A percentile compares a stretch with the other conserved stretches of the same genome.
These are phyloP conservation scores for Phrynocephalus forsythii DNA, from an alignment of 2,797 vertebrate species.

Conservation along the genomic window DNA sequence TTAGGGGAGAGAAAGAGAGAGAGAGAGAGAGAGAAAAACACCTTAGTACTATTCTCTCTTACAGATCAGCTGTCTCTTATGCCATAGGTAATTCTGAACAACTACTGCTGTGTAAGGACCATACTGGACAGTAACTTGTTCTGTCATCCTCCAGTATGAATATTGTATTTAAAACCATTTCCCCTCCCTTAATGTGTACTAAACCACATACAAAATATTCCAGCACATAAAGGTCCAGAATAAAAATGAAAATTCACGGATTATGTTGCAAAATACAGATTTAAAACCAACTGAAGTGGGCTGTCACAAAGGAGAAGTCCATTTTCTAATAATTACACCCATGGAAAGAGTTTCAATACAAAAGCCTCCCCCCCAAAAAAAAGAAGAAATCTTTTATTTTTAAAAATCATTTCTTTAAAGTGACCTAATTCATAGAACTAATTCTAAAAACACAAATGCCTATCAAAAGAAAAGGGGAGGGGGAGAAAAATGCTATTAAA, in stretches of 20 bases:
- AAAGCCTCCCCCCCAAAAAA: slow-evolving; percentile 76
- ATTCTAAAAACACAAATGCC: slow-evolving; percentile 71
- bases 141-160: not conserved
- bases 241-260: slow-evolving; percentile 65
- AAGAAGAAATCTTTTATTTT: slow-evolving; percentile 52
- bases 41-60: slow-evolving; percentile 13
- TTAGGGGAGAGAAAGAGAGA: slow-evolving; percentile 17
- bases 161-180: slow-evolving; percentile 10
- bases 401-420: slow-evolving; percentile 65
- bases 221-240: slow-evolving; percentile 55
- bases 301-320: slow-evolving; percentile 69
- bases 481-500: slow-evolving; percentile 72
- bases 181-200: slow-evolving; percentile 42
- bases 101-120: slow-evolving; percentile 28
- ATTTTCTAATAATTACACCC: slow-evolving; percentile 74
- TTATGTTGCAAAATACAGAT: slow-evolving; percentile 63
- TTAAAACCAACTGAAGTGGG: slow-evolving; percentile 68
- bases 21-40: not conserved
- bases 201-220: slow-evolving; percentile 48
- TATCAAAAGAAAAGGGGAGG: slow-evolving; percentile 70
- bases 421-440: slow-evolving; percentile 68
- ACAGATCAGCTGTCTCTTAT: slow-evolving; percentile 37
- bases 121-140: slow-evolving; percentile 44
- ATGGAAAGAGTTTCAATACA: slow-evolving; percentile 75
- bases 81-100: slow-evolving; percentile 44